Evolutionary conservation across 1,140 invertebrate genomes (phyloP), one percentile per base, ranked within the genome.

Genomic region (Drosophila setifemur): DNA sequence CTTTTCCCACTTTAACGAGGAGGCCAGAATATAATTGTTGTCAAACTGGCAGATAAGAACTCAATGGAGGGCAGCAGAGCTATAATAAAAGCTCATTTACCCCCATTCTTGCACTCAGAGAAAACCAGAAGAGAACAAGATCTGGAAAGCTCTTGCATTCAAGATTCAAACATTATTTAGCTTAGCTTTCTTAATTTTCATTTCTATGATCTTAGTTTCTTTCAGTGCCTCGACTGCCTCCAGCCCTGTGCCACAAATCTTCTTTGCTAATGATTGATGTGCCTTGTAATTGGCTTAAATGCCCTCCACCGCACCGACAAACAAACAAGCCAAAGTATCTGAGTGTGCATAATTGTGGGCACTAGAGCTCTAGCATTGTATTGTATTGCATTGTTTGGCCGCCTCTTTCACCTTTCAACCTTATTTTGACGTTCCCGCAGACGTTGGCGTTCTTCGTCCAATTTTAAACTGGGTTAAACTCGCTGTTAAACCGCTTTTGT

Each of bases 251-350:
- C 11, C 54, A 29, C 28, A 60, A 60, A 72, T 61, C 40, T 57
- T 61, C 47, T 58, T 53, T 63, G 40, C 42, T 39, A 48, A 74
- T 85, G 79, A 83, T 78, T 66, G 69, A 85, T 85, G 74, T 71
- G 39, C 31, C 50, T 23, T 79, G 55, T 74, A 83, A 85, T 83
- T 83, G 78, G 78, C 78, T 85, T 85, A 85, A 74, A 52, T 52
- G 74, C 74, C 79, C 55, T 76, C 29, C 21, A 57, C 66, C 40
- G 52, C 16, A 61, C 64, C 42, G 52, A 67, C 44, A 53, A 57
- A 71, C 44, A 48, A 33, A 57, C 39, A 29, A 9, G 12, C 7
- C 7, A 18, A 53, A 60, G 21, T 39, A 63, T 39, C 55, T 37
- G 26, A 40, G 37, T 60, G 25, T 52, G 21, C 19, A 33, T 40